A percentile compares a stretch with the other conserved stretches of the same genome.
Conservation (phyloP, 2,888 invertebrate genomes). For the Plutella xylostella region DNA sequence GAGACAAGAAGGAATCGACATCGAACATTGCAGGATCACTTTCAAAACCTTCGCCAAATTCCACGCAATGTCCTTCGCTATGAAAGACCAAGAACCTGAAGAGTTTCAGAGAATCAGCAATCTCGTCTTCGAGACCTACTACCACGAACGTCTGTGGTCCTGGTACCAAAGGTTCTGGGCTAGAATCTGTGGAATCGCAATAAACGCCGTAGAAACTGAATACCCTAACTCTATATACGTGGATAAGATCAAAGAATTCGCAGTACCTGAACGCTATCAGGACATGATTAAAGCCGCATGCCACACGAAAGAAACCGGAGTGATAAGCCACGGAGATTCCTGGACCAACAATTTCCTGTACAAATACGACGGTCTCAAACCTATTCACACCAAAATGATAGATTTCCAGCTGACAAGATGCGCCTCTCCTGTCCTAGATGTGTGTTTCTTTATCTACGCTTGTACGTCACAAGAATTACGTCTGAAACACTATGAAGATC, state of each 20-base stretch:
- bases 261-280: constrained; percentile 48
- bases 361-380: constrained; percentile 40
- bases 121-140: constrained; percentile 68
- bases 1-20: constrained; percentile 61
- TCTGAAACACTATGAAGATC: constrained; percentile 65
- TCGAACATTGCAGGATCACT: constrained; percentile 57
- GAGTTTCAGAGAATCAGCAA: constrained; percentile 50
- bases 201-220: constrained; percentile 74
- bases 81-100: constrained; percentile 64
- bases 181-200: constrained; percentile 59
- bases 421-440: constrained; percentile 68
- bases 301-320: constrained; percentile 46
- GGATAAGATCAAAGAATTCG: constrained; percentile 64
- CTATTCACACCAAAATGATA: constrained; percentile 73
- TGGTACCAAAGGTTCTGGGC: constrained; percentile 72
- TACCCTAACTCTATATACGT: constrained; percentile 71
- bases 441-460: constrained; percentile 64
- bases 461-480: constrained; percentile 73
- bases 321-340: constrained; percentile 78
- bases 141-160: constrained; percentile 53
- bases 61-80: constrained; percentile 71
- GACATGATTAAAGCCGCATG: constrained; percentile 44
- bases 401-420: constrained; percentile 77
- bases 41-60: constrained; percentile 67
- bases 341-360: constrained; percentile 83